These are phyloP conservation scores for Marisa cornuarietis DNA, from an alignment of 1,140 invertebrate species.

Conservation along the genomic window DNA sequence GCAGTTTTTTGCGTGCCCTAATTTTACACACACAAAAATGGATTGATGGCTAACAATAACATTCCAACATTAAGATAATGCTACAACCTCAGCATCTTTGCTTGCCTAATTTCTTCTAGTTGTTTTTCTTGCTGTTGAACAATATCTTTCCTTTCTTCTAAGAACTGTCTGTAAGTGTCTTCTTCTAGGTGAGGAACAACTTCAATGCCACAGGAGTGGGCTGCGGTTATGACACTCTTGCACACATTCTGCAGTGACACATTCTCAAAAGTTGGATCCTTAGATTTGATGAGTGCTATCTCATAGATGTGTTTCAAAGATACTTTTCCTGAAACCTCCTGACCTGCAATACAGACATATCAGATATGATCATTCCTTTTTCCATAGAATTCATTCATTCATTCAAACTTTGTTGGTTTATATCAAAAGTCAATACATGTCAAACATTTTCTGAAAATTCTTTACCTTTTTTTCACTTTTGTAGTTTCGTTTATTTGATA, in stretches of 20 bases:
- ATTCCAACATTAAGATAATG: background rate
- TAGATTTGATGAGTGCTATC: slow-evolving; percentile 92
- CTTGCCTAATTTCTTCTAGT: slow-evolving; percentile 87
- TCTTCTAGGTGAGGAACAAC: slow-evolving; percentile 82
- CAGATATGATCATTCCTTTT: too few species aligned
- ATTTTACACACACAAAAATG: too few species aligned
- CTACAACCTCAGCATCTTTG: slow-evolving; percentile 86
- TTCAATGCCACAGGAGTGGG: slow-evolving; percentile 84
- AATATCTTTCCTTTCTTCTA: slow-evolving; percentile 79
- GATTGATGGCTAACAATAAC: too few species aligned
- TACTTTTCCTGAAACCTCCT: slow-evolving; percentile 88
- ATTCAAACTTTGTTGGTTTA: too few species aligned
- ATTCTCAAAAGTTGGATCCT: slow-evolving; percentile 81
- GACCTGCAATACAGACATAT: slow-evolving; percentile 66
- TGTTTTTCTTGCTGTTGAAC: slow-evolving; percentile 80
- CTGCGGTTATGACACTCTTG: slow-evolving; percentile 79
- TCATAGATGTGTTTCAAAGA: slow-evolving; percentile 98
- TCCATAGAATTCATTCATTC: too few species aligned
- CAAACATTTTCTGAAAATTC: too few species aligned
- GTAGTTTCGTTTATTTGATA: too few species aligned
- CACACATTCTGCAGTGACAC: slow-evolving; percentile 81
- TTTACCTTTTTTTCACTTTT: too few species aligned
- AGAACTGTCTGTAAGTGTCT: slow-evolving; percentile 85
- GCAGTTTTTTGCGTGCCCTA: too few species aligned
- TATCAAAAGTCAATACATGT: too few species aligned